Conservation (phyloP, 2,797 vertebrate species). For the Leptoclinus maculatus region DNA sequence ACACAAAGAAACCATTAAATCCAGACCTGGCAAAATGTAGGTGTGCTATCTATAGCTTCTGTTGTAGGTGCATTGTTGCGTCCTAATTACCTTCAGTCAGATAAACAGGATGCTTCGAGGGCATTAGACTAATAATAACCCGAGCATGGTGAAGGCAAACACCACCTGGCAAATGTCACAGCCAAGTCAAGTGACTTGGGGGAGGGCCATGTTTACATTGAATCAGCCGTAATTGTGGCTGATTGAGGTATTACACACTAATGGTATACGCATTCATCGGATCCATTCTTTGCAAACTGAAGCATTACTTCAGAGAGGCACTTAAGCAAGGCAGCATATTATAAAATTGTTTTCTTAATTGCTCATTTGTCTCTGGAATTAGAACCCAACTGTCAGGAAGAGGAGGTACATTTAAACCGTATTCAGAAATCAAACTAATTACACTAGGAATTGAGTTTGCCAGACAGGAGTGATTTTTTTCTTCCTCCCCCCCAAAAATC, state of each 20-base stretch:
- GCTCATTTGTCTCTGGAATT: conserved; percentile 75
- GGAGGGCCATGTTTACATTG: conserved; percentile 70
- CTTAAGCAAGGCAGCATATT: conserved; percentile 66
- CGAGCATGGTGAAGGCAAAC: conserved; percentile 61
- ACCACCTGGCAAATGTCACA: conserved; percentile 83
- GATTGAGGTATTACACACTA: conserved; percentile 80
- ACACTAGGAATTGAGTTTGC: conserved; percentile 57
- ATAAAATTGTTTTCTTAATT: conserved; percentile 73
- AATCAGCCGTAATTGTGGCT: conserved; percentile 79
- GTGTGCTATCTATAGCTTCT: not conserved
- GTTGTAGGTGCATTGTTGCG: conserved; percentile 19
- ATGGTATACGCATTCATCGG: conserved; percentile 70
- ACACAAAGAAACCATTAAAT: not conserved
- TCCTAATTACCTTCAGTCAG: conserved; percentile 47
- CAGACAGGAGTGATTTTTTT: conserved; percentile 37
- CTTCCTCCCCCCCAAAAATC: conserved; percentile 51
- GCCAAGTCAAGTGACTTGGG: conserved; percentile 73
- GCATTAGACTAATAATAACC: conserved; percentile 71
- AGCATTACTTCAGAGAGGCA: conserved; percentile 65
- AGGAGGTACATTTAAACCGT: conserved; percentile 62
- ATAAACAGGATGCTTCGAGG: conserved; percentile 67
- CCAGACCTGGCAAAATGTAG: not conserved
- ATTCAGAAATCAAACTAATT: conserved; percentile 81
- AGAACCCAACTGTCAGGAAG: conserved; percentile 43
- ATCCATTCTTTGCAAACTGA: conserved; percentile 64